Evolutionary conservation across 2,888 invertebrate genomes (phyloP).

Genomic region (Isoperla grammatica): DNA sequence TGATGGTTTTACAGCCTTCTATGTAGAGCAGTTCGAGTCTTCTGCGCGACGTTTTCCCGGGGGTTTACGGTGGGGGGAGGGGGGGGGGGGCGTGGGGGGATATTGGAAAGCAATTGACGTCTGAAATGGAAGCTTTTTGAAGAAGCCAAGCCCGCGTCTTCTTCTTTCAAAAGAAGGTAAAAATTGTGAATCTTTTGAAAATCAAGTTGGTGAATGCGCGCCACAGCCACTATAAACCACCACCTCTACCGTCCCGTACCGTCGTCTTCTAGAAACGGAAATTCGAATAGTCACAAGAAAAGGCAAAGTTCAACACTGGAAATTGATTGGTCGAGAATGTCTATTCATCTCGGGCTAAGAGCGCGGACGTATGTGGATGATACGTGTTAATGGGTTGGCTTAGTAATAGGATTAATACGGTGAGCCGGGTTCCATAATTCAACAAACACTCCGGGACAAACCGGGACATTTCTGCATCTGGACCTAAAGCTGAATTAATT

Average conservation of each 20-base stretch:
- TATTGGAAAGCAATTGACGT: conserved; percentile 20
- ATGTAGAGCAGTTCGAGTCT: conserved; percentile 2
- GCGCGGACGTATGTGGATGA: no score
- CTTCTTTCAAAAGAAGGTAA: conserved; percentile 3
- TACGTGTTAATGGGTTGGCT: no score
- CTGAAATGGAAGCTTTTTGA: conserved; percentile 19
- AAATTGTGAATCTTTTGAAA: conserved; percentile 18
- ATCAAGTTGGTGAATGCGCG: background rate
- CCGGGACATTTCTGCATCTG: no score
- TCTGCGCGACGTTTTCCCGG: conserved; percentile 1
- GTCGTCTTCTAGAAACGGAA: conserved; percentile 1
- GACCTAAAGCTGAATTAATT: no score
- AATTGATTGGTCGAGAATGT: conserved; percentile 10
- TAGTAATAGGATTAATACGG: no score
- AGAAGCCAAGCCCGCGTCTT: conserved; percentile 11
- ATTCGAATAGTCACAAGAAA: conserved; percentile 8
- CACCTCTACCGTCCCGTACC: background rate
- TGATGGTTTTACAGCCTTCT: conserved; percentile 10
- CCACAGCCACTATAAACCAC: no score
- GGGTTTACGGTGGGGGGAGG: background rate
- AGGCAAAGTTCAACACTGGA: conserved; percentile 11
- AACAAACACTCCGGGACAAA: no score
- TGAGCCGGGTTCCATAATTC: no score
- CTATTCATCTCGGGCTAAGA: background rate
- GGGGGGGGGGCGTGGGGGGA: background rate